phyloP scores from a whole-genome alignment of 1,140 invertebrate genomes.

The Polyergus mexicanus region DNA sequence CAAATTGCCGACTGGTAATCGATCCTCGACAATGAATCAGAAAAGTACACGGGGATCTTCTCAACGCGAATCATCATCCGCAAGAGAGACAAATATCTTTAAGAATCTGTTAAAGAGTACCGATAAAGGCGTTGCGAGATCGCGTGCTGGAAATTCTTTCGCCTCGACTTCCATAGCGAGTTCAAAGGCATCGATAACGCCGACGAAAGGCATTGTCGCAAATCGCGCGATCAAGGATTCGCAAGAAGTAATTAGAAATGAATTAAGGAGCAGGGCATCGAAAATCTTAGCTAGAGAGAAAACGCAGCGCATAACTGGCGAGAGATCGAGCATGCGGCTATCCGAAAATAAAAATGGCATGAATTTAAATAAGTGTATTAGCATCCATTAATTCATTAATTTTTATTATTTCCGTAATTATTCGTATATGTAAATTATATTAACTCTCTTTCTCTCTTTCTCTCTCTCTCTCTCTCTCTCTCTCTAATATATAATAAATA shows the following conservation, averaged over 20 bases:
- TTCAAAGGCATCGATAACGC: background rate
- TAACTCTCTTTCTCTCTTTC: no score
- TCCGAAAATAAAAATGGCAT: background rate
- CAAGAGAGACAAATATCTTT: background rate
- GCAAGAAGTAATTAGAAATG: conserved; percentile 7
- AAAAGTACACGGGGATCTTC: background rate
- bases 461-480: no score
- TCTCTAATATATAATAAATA: background rate
- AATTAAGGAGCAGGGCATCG: background rate
- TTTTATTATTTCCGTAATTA: background rate
- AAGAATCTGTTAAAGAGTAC: background rate
- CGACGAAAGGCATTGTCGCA: background rate
- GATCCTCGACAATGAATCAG: background rate
- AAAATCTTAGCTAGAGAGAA: background rate
- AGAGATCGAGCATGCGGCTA: conserved; percentile 19
- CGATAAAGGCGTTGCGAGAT: background rate
- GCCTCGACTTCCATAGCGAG: background rate
- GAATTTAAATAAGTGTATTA: conserved; percentile 16
- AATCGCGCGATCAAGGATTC: background rate
- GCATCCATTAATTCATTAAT: background rate
- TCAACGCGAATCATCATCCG: background rate
- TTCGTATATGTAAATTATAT: background rate
- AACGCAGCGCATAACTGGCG: background rate
- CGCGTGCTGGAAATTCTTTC: background rate
- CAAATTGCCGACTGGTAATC: background rate